These are phyloP conservation scores for Phylloscopus whistleri DNA, from an alignment of 2,113 vertebrate genomes.

Conservation along the genomic window DNA sequence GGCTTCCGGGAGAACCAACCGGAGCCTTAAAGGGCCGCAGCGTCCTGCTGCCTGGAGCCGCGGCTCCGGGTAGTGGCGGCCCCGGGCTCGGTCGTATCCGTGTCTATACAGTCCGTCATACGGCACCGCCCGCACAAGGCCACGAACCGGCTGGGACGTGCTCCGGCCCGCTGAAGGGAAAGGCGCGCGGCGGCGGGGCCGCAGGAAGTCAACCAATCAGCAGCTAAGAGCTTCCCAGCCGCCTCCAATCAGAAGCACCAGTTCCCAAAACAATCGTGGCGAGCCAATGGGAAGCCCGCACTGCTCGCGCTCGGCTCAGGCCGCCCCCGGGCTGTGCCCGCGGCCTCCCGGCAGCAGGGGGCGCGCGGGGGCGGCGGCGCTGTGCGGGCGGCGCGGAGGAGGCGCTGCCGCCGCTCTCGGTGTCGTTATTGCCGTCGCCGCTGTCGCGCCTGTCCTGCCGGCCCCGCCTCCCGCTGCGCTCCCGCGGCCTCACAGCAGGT, in stretches of 20 bases:
- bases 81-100: rapidly evolving
- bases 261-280: neutral
- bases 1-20: neutral
- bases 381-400: neutral
- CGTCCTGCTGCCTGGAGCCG: neutral
- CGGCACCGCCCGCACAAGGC: rapidly evolving
- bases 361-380: constrained; percentile 12
- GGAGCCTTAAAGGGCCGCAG: neutral
- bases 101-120: rapidly evolving
- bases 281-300: neutral
- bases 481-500: neutral
- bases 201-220: neutral
- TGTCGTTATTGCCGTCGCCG: neutral
- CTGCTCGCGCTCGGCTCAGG: rapidly evolving
- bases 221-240: neutral
- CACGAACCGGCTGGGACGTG: neutral
- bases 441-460: neutral
- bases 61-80: rapidly evolving
- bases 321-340: neutral
- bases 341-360: constrained; percentile 65
- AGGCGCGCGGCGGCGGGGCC: neutral
- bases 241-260: neutral
- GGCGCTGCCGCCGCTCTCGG: neutral
- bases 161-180: neutral
- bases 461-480: neutral